Evolutionary conservation across 2,797 vertebrate genomes (phyloP).

Genomic region (Alosa sapidissima): DNA sequence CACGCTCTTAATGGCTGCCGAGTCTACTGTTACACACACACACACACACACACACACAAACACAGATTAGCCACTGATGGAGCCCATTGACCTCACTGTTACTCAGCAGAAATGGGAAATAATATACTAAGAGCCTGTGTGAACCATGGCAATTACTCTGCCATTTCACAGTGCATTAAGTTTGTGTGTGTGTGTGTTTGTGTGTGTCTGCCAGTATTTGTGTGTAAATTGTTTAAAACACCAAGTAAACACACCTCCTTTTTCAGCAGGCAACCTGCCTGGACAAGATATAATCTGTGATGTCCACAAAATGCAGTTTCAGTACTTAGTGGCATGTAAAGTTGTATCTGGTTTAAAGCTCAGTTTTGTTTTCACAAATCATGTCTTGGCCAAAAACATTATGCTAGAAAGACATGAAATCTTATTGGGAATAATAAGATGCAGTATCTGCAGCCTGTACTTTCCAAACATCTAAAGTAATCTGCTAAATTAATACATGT

Average conservation of each 20-base stretch:
- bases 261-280: background rate
- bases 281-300: background rate
- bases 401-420: too few species aligned
- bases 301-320: background rate
- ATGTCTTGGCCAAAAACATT: too few species aligned
- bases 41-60: too few species aligned
- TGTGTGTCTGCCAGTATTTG: background rate
- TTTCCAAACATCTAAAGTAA: background rate
- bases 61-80: conserved; percentile 15
- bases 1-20: background rate
- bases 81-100: conserved; percentile 36
- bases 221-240: background rate
- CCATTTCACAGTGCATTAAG: conserved; percentile 10
- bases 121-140: background rate
- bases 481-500: too few species aligned
- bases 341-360: background rate
- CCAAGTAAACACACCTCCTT: background rate
- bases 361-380: too few species aligned
- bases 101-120: conserved; percentile 53
- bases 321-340: background rate
- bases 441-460: background rate
- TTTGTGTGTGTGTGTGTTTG: background rate
- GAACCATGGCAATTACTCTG: background rate
- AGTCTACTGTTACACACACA: background rate
- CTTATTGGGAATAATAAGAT: too few species aligned